phyloP scores from a whole-genome alignment of 2,888 invertebrate species.

The Lasius fuliginosus region DNA sequence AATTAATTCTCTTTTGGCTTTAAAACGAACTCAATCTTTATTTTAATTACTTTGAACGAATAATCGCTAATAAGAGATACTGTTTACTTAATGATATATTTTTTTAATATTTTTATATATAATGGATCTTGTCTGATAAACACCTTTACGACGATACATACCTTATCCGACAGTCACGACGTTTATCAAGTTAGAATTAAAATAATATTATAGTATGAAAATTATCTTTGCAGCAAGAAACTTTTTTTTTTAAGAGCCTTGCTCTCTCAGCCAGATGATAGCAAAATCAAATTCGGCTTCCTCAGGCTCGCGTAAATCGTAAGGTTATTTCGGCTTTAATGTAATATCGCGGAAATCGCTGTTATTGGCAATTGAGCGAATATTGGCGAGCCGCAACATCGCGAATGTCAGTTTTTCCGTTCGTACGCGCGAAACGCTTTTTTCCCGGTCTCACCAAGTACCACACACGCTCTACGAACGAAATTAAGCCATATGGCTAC shows the following conservation, averaged over 20 bases:
- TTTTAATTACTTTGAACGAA: not conserved
- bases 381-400: not conserved
- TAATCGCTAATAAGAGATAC: not conserved
- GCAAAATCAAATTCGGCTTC: not conserved
- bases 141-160: not conserved
- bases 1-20: not conserved
- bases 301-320: not conserved
- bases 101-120: not conserved
- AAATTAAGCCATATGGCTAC: slow-evolving; percentile 86
- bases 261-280: not conserved
- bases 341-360: not conserved
- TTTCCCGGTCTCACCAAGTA: not conserved
- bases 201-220: not conserved
- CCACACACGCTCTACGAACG: slow-evolving; percentile 65
- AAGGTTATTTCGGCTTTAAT: slow-evolving; percentile 18
- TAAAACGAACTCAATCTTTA: not conserved
- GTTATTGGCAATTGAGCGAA: slow-evolving; percentile 14
- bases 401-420: slow-evolving; percentile 14
- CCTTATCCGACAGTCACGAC: not conserved
- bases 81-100: not conserved
- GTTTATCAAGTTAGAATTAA: not conserved
- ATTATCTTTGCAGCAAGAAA: not conserved
- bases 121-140: not conserved
- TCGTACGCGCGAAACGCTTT: slow-evolving; percentile 38
- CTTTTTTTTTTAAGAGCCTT: not conserved